These are phyloP conservation scores for Cinara cedri DNA, from an alignment of 2,888 invertebrate species.

Conservation along the genomic window DNA sequence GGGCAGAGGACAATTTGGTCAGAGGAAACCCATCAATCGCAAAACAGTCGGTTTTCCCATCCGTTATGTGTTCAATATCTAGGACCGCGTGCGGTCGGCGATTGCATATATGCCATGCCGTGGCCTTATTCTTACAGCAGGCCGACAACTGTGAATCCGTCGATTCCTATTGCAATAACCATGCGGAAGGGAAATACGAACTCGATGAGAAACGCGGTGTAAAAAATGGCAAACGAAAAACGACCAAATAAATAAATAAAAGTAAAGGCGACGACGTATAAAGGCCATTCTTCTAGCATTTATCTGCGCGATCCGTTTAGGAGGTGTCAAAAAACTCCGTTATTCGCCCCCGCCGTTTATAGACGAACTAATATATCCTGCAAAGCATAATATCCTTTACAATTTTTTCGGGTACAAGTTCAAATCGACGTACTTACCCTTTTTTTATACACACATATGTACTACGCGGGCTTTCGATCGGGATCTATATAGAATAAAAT, in stretches of 20 bases:
- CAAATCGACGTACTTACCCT: constrained; percentile 1
- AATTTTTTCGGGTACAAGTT: neutral
- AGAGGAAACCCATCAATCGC: constrained; percentile 26
- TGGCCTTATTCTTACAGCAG: neutral
- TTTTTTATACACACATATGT: neutral
- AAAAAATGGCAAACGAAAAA: neutral
- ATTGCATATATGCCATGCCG: neutral
- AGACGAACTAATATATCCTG: constrained; percentile 47
- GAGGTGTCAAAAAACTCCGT: constrained; percentile 36
- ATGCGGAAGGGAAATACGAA: too few species aligned
- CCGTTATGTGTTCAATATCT: constrained; percentile 49
- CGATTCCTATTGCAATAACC: constrained; percentile 40
- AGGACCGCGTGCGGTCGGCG: constrained; percentile 21
- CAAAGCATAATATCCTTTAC: constrained; percentile 12
- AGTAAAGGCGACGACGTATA: constrained; percentile 27
- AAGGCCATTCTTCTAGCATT: constrained; percentile 22
- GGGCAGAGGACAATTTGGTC: constrained; percentile 9
- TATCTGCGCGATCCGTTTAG: constrained; percentile 35
- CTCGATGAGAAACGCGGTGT: neutral
- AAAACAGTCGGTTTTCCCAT: constrained; percentile 45
- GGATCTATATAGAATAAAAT: neutral
- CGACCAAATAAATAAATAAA: neutral
- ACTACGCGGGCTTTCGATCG: neutral
- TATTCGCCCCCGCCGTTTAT: too few species aligned
- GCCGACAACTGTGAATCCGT: constrained; percentile 38